Evolutionary conservation across 2,113 vertebrate species (phyloP).

Genomic region (Plecotus auritus): DNA sequence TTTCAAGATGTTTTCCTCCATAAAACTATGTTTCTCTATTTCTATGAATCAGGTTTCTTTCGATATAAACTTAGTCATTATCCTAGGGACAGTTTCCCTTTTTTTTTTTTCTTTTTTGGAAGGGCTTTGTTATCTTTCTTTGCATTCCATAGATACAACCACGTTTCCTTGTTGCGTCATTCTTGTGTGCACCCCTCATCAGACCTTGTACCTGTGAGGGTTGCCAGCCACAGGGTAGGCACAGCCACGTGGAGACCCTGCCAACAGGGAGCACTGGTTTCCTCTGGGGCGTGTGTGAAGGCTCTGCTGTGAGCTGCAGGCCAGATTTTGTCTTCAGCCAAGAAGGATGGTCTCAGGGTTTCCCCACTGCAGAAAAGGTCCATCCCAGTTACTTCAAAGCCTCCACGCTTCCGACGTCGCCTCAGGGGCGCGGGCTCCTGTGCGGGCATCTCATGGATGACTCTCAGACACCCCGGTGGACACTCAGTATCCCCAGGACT

Average conservation of each 20-base stretch:
- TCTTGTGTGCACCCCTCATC: not conserved
- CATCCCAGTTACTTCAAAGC: not conserved
- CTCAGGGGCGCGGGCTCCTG: not conserved
- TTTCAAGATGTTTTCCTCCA: too few species aligned
- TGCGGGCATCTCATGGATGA: not conserved
- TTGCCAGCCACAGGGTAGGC: not conserved
- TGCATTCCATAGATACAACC: not conserved
- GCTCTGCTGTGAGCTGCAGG: not conserved
- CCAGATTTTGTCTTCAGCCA: not conserved
- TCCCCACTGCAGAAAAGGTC: not conserved
- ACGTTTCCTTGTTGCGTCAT: not conserved
- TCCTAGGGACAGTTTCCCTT: too few species aligned
- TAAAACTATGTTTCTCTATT: too few species aligned
- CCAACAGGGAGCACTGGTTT: not conserved
- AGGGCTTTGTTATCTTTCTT: not conserved
- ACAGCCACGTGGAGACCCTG: not conserved
- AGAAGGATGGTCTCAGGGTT: not conserved
- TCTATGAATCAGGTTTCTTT: too few species aligned
- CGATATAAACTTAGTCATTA: too few species aligned
- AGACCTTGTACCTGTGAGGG: not conserved
- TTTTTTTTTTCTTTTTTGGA: too few species aligned
- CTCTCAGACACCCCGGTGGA: not conserved
- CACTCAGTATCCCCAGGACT: not conserved
- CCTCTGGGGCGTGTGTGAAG: not conserved
- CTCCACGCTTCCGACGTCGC: not conserved